Percentiles rank a stretch among this genome's conserved stretches.
Conservation (phyloP, 2,113 vertebrate genomes). For the Pongo pygmaeus region DNA sequence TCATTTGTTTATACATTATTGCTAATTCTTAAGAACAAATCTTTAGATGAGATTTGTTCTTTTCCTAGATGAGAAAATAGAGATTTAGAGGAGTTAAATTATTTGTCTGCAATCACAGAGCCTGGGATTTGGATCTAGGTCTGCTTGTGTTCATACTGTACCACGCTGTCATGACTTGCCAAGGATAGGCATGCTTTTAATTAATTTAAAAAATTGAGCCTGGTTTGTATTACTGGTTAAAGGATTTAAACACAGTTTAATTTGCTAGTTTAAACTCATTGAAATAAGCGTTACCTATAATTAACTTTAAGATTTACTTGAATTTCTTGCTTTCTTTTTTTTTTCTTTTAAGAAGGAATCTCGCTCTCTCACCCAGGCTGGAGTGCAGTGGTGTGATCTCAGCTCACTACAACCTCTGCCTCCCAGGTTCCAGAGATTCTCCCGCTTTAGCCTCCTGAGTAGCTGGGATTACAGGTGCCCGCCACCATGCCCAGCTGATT, state of each 20-base stretch:
- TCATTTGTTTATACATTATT: constrained; percentile 6
- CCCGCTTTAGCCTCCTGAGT: no score
- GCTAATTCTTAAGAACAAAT: not conserved
- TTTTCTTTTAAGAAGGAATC: not conserved
- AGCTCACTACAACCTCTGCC: not conserved
- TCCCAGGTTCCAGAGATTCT: not conserved
- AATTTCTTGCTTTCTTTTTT: not conserved
- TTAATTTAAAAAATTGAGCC: constrained; percentile 48
- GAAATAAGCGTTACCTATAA: constrained; percentile 32
- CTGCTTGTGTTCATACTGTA: constrained; percentile 13
- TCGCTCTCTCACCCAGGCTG: not conserved
- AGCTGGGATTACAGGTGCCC: no score
- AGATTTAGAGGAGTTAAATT: constrained; percentile 41
- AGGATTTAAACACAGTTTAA: constrained; percentile 42
- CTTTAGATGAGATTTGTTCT: not conserved
- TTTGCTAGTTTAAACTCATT: constrained; percentile 33
- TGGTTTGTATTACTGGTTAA: constrained; percentile 49
- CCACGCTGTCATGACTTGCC: not conserved
- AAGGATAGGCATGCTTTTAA: constrained; percentile 50
- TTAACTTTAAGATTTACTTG: constrained; percentile 23
- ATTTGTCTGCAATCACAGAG: constrained; percentile 19
- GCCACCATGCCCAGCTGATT: no score
- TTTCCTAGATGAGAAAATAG: constrained; percentile 41
- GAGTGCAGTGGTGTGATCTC: not conserved
- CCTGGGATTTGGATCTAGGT: constrained; percentile 15